These are phyloP conservation scores for Nemoura dubitans DNA, from an alignment of 2,888 invertebrate genomes.

Conservation along the genomic window DNA sequence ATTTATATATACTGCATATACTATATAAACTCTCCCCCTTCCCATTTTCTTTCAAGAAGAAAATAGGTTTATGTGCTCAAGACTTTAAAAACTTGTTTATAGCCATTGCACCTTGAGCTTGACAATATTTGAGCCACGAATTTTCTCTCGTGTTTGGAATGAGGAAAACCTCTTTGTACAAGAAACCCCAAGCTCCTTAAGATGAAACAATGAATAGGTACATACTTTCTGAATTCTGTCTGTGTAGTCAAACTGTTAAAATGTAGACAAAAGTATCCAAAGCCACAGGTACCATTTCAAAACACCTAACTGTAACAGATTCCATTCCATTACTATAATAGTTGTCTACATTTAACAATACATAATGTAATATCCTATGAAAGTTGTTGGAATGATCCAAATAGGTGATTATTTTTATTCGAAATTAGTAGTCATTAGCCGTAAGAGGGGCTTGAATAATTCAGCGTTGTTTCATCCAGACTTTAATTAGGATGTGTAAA, in stretches of 20 bases:
- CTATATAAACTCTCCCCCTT: no score
- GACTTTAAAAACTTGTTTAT: no score
- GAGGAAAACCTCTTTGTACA: no score
- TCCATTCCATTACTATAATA: background rate
- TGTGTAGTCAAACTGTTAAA: background rate
- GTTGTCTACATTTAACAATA: slow-evolving; percentile 7
- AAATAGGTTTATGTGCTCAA: no score
- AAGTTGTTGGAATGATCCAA: slow-evolving; percentile 17
- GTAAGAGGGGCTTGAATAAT: slow-evolving; percentile 24
- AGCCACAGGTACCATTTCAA: background rate
- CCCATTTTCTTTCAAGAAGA: no score
- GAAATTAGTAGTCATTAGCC: slow-evolving; percentile 20
- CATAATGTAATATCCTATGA: slow-evolving; percentile 22
- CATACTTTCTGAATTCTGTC: background rate
- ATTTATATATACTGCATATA: no score
- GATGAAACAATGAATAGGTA: no score
- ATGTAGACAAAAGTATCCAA: background rate
- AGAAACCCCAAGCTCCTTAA: no score
- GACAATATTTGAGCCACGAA: no score
- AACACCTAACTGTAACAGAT: background rate
- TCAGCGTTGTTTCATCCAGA: slow-evolving; percentile 15
- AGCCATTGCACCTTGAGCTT: no score
- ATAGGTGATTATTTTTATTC: slow-evolving; percentile 12
- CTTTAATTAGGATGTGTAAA: slow-evolving; percentile 20
- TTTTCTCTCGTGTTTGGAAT: no score